Percentiles rank a stretch among this genome's conserved stretches.
These are phyloP conservation scores for Argya squamiceps DNA, from an alignment of 2,797 vertebrate species.

Conservation along the genomic window DNA sequence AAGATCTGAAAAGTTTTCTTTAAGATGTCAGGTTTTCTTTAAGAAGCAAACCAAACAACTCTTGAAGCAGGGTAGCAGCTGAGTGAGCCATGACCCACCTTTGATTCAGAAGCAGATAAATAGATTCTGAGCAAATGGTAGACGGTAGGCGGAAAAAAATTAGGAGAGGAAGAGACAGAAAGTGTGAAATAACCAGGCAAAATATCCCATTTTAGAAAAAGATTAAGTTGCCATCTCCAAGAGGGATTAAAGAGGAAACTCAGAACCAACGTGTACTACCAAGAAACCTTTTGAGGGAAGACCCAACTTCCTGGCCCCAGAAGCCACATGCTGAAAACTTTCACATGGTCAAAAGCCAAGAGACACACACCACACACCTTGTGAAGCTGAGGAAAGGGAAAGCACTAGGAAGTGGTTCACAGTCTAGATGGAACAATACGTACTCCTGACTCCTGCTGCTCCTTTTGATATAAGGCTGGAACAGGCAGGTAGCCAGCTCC, in stretches of 20 bases:
- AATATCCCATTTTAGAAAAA: neutral
- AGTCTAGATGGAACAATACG: neutral
- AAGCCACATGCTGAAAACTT: neutral
- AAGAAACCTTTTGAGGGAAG: neutral
- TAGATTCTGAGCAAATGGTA: neutral
- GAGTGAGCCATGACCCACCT: neutral
- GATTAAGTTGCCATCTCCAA: neutral
- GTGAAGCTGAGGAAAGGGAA: neutral
- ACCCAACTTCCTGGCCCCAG: neutral
- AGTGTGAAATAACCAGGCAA: neutral
- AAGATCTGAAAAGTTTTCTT: neutral
- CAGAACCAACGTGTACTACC: neutral
- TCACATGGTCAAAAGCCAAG: neutral
- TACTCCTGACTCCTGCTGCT: neutral
- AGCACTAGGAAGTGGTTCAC: neutral
- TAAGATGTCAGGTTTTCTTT: neutral
- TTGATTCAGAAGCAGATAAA: conserved; percentile 1
- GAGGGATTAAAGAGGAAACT: neutral
- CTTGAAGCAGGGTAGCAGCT: neutral
- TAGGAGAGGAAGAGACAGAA: neutral
- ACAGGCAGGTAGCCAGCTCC: neutral
- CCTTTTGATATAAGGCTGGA: neutral
- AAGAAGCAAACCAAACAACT: neutral
- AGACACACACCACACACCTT: neutral
- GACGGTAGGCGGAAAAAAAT: neutral